Evolutionary conservation across 2,888 invertebrate species (phyloP).

Genomic region (Pseudanteris insignis): DNA sequence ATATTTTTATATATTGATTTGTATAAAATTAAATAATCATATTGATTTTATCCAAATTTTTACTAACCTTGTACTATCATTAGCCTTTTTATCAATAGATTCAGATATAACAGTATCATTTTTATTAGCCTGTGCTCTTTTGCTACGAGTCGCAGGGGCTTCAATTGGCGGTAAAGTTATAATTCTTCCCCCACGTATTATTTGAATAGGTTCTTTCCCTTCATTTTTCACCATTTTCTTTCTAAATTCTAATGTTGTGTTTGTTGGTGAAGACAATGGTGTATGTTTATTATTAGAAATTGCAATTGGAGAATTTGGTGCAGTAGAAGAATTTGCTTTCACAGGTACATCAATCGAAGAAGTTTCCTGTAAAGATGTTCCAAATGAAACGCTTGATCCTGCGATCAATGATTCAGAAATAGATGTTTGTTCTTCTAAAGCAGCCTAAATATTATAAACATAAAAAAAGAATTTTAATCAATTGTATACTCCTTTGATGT

Average conservation of each 20-base stretch:
- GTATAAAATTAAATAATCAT: neutral
- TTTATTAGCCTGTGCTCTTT: constrained; percentile 68
- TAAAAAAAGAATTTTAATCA: too few relatives aligned
- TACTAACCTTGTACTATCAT: constrained; percentile 47
- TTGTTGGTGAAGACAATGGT: neutral
- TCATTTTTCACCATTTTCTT: constrained; percentile 56
- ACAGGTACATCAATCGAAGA: neutral
- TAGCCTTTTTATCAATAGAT: constrained; percentile 9
- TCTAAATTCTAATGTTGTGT: constrained; percentile 30
- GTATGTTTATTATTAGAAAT: neutral
- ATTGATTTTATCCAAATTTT: neutral
- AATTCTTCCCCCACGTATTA: constrained; percentile 79
- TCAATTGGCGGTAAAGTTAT: constrained; percentile 84
- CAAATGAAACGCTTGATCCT: constrained; percentile 34
- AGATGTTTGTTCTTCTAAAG: constrained; percentile 40
- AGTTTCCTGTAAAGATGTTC: neutral
- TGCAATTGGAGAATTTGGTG: too few relatives aligned
- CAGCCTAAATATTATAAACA: constrained; percentile 46
- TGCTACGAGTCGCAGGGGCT: constrained; percentile 81
- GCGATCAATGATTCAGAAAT: constrained; percentile 47
- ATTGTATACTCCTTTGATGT: too few relatives aligned
- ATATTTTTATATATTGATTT: too few relatives aligned
- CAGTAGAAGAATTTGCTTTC: neutral
- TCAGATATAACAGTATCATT: constrained; percentile 32
- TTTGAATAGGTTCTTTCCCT: constrained; percentile 74